phyloP scores from a whole-genome alignment of 1,140 invertebrate genomes.

The Gryllus bimaculatus region DNA sequence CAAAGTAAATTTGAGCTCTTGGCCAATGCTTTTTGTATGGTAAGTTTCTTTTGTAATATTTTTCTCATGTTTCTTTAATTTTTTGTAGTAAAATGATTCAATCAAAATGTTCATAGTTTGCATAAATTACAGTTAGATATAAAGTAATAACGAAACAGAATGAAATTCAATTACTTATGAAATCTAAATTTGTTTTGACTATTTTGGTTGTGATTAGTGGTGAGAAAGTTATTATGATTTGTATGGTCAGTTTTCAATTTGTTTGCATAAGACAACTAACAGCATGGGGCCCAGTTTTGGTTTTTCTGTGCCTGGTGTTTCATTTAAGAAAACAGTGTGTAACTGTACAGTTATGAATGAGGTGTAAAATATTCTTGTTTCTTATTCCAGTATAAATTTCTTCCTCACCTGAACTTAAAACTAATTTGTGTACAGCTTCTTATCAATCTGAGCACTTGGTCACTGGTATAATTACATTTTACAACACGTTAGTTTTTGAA shows the following conservation, averaged over 20 bases:
- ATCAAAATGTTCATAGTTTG: neutral
- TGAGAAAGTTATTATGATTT: neutral
- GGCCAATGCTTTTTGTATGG: neutral
- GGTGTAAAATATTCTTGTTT: too few species aligned
- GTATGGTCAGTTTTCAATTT: neutral
- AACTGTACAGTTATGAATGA: too few species aligned
- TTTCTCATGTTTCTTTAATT: neutral
- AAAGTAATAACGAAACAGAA: neutral
- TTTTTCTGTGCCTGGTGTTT: neutral
- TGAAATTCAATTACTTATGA: neutral
- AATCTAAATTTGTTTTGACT: neutral
- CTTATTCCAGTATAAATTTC: too few species aligned
- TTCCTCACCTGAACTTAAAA: too few species aligned
- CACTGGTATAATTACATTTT: too few species aligned
- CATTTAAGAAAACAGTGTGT: too few species aligned
- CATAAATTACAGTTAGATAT: neutral
- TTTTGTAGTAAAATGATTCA: neutral
- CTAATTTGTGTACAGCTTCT: too few species aligned
- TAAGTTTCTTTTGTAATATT: neutral
- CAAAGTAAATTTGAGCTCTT: neutral
- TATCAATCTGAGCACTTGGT: too few species aligned
- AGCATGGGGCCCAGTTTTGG: neutral
- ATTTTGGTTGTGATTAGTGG: neutral
- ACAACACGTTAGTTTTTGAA: too few species aligned
- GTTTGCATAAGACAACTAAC: neutral